These are phyloP conservation scores for Hydrochoerus hydrochaeris DNA, from an alignment of 2,113 vertebrate species.

Conservation along the genomic window DNA sequence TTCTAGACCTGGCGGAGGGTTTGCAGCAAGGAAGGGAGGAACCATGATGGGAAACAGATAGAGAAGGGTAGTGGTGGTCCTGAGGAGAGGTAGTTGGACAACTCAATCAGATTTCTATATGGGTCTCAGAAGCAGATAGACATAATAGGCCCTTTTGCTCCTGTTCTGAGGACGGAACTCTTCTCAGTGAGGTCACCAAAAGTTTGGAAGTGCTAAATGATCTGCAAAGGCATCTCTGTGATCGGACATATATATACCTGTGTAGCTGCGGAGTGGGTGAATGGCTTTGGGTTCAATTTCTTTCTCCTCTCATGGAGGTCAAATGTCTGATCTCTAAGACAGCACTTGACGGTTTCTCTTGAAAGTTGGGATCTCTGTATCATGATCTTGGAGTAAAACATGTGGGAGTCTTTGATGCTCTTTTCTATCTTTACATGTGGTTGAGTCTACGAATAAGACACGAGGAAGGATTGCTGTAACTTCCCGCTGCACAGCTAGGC, in stretches of 20 bases:
- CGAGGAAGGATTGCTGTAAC: not conserved
- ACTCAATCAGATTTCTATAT: constrained; percentile 92
- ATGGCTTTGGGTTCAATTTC: constrained; percentile 93
- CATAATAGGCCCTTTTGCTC: constrained; percentile 89
- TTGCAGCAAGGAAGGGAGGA: not conserved
- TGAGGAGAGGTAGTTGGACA: constrained; percentile 88
- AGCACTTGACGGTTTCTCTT: constrained; percentile 91
- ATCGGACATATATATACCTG: constrained; percentile 93
- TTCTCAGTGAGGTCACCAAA: constrained; percentile 91
- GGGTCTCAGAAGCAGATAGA: constrained; percentile 95
- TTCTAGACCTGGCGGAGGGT: not conserved
- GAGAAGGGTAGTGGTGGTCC: not conserved
- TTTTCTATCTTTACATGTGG: not conserved
- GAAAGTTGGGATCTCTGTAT: not conserved
- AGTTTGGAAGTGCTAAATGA: constrained; percentile 89
- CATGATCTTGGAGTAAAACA: not conserved
- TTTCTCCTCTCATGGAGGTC: constrained; percentile 93
- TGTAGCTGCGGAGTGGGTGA: constrained; percentile 87
- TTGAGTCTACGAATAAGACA: not conserved
- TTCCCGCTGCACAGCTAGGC: not conserved
- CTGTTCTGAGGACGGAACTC: constrained; percentile 92
- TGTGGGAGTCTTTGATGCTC: not conserved
- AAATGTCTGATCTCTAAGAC: constrained; percentile 94
- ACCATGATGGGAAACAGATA: not conserved
- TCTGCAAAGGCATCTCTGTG: constrained; percentile 87